Evolutionary conservation across 1,140 invertebrate genomes (phyloP), one percentile per base, ranked within the genome.

Genomic region (Neoseiulus cucumeris): DNA sequence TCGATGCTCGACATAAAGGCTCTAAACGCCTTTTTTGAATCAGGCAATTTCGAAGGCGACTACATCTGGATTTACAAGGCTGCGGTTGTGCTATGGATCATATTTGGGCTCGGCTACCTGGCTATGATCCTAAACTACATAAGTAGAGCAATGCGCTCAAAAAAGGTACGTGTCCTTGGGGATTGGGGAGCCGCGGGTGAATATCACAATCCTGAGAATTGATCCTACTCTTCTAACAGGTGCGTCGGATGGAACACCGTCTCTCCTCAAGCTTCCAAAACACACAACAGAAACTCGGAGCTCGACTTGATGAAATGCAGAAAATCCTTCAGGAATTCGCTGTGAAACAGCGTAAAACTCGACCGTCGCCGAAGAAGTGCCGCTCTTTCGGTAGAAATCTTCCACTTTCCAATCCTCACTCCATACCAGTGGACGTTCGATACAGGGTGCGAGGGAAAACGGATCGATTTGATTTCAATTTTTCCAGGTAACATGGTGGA

Each of bases 101-200:
- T 89, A 47, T 87, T 91, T 70, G 89, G 89, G 1, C 77, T 93
- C 66, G 89, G 89, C 0, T 93, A 92, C 74, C 80, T 91, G 47
- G 82, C 90, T 17, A 92, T 92, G 89, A 85, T 93, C 45, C 81
- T 92, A 68, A 87, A 86, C 25, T 91, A 90, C 72, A 88, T 93
- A 66, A 84, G 85, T 0, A 76, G 80, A 68, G 83, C 55, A 17
- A 41, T 69, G 12, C 41, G 68, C 64, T 55, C 47, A 30, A 65
- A 44, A 33, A 64, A 67, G 47, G 18, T 55, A 22, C 33, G 4
- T 17, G 17, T 22, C n/a, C 20, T 28, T 22, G 9, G 9, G 4
- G 33, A 9, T 39, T 4, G 33, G 9, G 33, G 33, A 39, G 4
- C 33, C 4, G 33, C 33, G 4, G 9, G 33, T 5, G 9, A 4